Percentiles rank a stretch among this genome's conserved stretches.
Evolutionary conservation across 1,140 invertebrate species (phyloP).

Genomic region (Antheraea pernyi): DNA sequence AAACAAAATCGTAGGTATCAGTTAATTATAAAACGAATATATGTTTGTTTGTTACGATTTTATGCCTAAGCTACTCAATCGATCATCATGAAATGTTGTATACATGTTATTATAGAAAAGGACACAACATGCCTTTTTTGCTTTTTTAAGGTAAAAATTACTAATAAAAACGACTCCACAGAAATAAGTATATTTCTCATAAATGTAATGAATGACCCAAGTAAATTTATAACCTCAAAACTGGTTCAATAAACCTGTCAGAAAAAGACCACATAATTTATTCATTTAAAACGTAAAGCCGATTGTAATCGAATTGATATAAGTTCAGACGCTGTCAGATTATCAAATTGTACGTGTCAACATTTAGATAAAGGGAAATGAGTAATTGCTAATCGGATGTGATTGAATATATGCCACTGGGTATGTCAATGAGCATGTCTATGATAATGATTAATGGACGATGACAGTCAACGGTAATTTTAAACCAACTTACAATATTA

Average conservation of each 20-base stretch:
- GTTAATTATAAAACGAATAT: no score
- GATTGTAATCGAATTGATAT: slow-evolving; percentile 13
- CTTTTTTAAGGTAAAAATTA: no score
- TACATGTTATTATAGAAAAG: no score
- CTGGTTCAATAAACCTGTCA: background rate
- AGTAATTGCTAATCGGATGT: slow-evolving; percentile 19
- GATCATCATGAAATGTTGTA: no score
- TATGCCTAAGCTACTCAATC: no score
- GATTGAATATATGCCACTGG: slow-evolving; percentile 29
- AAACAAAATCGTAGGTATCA: no score
- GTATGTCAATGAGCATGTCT: slow-evolving; percentile 13
- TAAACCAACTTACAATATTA: background rate
- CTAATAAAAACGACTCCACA: no score
- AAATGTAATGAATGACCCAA: background rate
- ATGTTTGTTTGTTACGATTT: no score
- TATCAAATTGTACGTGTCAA: slow-evolving; percentile 26
- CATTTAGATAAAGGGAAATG: slow-evolving; percentile 27
- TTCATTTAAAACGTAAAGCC: background rate
- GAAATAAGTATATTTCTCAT: background rate
- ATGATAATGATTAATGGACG: background rate
- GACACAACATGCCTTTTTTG: no score
- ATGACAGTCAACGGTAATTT: background rate
- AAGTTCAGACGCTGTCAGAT: slow-evolving; percentile 24
- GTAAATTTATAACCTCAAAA: background rate
- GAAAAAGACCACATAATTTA: background rate